Conservation (phyloP, 1,140 invertebrate genomes). For the Centruroides sculpturatus region DNA sequence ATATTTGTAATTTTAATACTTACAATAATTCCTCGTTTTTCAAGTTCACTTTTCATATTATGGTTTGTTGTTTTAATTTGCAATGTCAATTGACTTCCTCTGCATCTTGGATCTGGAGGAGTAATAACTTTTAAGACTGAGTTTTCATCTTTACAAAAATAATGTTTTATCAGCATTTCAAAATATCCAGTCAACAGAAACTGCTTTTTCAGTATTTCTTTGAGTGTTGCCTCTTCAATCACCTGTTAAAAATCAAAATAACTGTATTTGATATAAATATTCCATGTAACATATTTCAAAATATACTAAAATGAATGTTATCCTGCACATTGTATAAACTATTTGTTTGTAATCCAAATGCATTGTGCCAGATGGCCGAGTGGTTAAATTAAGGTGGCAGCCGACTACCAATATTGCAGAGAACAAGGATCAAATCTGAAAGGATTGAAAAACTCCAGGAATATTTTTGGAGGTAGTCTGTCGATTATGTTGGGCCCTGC, state of each 20-base stretch:
- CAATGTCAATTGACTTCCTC: conserved; percentile 41
- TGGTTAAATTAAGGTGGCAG: too few species aligned
- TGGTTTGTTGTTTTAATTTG: conserved; percentile 29
- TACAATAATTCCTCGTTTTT: conserved; percentile 38
- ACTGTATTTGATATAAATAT: too few species aligned
- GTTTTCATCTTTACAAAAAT: conserved; percentile 2
- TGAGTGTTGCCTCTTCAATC: conserved; percentile 35
- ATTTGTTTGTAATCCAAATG: too few species aligned
- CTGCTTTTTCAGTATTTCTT: conserved; percentile 34
- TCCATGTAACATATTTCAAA: too few species aligned
- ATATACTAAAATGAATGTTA: too few species aligned
- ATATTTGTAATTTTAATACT: conserved; percentile 17
- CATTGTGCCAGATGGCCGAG: too few species aligned
- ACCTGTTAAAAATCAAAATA: conserved; percentile 26
- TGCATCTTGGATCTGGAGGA: conserved; percentile 34
- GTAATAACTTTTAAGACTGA: conserved; percentile 35
- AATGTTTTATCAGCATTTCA: conserved; percentile 31
- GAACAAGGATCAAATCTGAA: too few species aligned
- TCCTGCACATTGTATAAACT: too few species aligned
- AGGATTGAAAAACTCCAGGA: too few species aligned
- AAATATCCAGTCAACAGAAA: conserved; percentile 41
- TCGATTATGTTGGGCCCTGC: too few species aligned
- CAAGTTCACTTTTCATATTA: conserved; percentile 33
- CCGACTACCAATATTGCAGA: too few species aligned
- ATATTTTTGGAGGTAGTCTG: too few species aligned